Conservation (phyloP, 2,797 vertebrate genomes). For the Prionace glauca region DNA sequence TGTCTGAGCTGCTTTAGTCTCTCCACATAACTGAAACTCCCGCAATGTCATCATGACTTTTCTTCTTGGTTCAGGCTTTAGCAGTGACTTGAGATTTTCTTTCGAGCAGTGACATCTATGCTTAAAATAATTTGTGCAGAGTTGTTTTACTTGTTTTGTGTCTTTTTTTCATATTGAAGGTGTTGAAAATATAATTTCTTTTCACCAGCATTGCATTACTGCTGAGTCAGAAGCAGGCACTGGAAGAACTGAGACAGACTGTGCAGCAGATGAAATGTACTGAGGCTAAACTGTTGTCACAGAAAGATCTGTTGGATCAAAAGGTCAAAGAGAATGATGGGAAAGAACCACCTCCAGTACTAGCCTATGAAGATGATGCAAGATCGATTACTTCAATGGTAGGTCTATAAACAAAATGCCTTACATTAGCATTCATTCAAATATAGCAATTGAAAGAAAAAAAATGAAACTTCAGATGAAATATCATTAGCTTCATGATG, state of each 20-base stretch:
- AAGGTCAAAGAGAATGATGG: slow-evolving; percentile 82
- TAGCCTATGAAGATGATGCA: slow-evolving; percentile 87
- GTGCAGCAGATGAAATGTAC: slow-evolving; percentile 81
- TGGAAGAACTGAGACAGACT: slow-evolving; percentile 83
- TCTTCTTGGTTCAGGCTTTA: background rate
- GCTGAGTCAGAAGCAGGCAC: slow-evolving; percentile 81
- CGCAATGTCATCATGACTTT: background rate
- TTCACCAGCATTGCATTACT: slow-evolving; percentile 76
- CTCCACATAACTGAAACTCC: background rate
- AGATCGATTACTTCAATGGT: slow-evolving; percentile 88
- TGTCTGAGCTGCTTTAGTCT: background rate
- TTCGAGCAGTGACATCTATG: background rate
- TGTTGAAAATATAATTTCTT: background rate
- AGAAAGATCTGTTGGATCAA: slow-evolving; percentile 79
- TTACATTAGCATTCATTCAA: slow-evolving; percentile 38
- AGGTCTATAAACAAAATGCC: slow-evolving; percentile 42
- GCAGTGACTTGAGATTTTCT: background rate
- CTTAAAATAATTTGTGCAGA: background rate
- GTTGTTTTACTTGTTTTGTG: background rate
- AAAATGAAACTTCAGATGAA: background rate
- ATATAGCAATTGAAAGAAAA: background rate
- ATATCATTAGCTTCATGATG: background rate
- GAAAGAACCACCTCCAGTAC: slow-evolving; percentile 74
- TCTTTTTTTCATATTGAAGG: background rate
- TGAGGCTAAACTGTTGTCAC: slow-evolving; percentile 76